These are phyloP conservation scores for Morone chrysops DNA, from an alignment of 2,113 vertebrate genomes.

Conservation along the genomic window DNA sequence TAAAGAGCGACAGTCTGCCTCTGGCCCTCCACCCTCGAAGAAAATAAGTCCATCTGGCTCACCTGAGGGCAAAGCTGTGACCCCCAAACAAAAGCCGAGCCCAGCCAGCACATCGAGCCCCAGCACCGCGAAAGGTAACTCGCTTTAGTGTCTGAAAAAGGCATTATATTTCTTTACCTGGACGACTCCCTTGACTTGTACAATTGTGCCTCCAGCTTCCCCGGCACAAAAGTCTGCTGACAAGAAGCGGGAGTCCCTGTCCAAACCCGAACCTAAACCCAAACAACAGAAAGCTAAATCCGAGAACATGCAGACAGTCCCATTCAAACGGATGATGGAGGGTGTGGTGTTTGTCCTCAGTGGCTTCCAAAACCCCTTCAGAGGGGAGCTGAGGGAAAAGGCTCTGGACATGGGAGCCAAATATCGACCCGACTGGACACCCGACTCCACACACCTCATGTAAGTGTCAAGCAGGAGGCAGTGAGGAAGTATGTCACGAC, in stretches of 20 bases:
- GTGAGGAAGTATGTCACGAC: too few species aligned
- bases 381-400: slow-evolving; percentile 91
- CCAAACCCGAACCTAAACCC: slow-evolving; percentile 68
- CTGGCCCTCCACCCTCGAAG: slow-evolving; percentile 70
- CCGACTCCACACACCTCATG: slow-evolving; percentile 92
- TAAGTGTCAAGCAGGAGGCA: slow-evolving; percentile 68
- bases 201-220: slow-evolving; percentile 42
- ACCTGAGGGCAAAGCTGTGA: slow-evolving; percentile 70
- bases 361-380: slow-evolving; percentile 93
- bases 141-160: rapidly evolving
- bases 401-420: slow-evolving; percentile 91
- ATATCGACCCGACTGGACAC: slow-evolving; percentile 90
- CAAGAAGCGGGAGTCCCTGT: slow-evolving; percentile 65
- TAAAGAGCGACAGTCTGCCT: slow-evolving; percentile 82
- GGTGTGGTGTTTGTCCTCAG: slow-evolving; percentile 93
- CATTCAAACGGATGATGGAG: slow-evolving; percentile 84
- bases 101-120: slow-evolving; percentile 65
- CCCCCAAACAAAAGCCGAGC: slow-evolving; percentile 74
- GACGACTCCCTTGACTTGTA: neutral
- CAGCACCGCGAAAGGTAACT: slow-evolving; percentile 80
- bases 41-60: slow-evolving; percentile 75
- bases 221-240: slow-evolving; percentile 67
- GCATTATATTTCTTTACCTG: neutral
- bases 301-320: slow-evolving; percentile 60
- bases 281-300: slow-evolving; percentile 63